Conservation (phyloP, 2,113 vertebrate genomes). For the Athene cunicularia region DNA sequence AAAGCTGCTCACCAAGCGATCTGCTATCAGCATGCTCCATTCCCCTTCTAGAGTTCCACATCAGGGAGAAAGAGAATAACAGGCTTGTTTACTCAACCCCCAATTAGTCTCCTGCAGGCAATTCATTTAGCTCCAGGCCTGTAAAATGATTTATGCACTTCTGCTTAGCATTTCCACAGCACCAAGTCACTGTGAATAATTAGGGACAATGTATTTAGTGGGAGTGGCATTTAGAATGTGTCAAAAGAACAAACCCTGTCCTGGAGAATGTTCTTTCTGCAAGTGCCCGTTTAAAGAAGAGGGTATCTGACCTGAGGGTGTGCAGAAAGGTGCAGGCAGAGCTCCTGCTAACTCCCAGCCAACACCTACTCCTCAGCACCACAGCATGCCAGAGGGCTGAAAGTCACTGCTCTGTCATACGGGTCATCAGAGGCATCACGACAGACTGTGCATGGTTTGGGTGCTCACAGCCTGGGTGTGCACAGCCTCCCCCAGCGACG, state of each 20-base stretch:
- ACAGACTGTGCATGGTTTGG: neutral
- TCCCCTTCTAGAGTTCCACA: neutral
- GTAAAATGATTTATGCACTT: neutral
- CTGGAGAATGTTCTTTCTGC: neutral
- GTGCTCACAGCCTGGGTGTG: neutral
- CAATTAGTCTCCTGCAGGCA: neutral
- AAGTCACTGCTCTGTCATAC: neutral
- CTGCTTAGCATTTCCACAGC: neutral
- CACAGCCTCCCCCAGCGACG: neutral
- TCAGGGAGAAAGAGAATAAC: neutral
- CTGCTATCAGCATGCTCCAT: neutral
- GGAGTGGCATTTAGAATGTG: neutral
- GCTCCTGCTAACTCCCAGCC: neutral
- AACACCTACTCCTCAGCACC: neutral
- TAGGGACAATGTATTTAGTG: neutral
- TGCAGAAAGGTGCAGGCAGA: neutral
- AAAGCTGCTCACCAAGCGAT: neutral
- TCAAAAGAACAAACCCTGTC: neutral
- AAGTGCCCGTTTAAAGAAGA: neutral
- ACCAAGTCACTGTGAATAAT: neutral
- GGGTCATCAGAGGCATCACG: neutral
- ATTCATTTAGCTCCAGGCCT: neutral
- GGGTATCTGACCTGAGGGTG: neutral
- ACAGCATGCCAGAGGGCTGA: neutral
- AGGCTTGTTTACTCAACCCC: neutral